Conservation (phyloP, 2,888 invertebrate species). For the Acrocera orbiculus region DNA sequence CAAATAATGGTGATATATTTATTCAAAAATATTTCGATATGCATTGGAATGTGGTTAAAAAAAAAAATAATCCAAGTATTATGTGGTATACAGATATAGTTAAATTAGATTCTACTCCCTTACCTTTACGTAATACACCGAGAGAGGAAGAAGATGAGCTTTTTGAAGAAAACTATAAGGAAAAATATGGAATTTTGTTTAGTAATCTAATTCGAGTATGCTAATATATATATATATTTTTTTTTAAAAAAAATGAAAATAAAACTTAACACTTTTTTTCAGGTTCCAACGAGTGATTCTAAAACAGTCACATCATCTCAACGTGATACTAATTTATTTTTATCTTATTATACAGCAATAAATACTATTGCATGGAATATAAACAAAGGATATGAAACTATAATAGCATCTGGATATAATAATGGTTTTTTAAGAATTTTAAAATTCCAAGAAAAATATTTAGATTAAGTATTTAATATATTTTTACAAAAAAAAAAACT, state of each 20-base stretch:
- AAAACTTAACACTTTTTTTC: no score
- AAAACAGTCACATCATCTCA: neutral
- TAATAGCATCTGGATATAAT: constrained; percentile 24
- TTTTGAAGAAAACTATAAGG: constrained; percentile 15
- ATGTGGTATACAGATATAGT: constrained; percentile 17
- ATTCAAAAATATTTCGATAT: neutral
- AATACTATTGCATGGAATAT: constrained; percentile 23
- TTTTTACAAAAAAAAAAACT: no score
- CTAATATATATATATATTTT: neutral
- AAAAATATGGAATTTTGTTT: constrained; percentile 23
- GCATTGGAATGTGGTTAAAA: constrained; percentile 5
- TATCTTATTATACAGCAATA: constrained; percentile 17
- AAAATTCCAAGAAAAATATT: no score
- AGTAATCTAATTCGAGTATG: constrained; percentile 14
- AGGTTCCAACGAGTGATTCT: no score
- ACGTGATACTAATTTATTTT: constrained; percentile 15
- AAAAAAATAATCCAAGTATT: constrained; percentile 9
- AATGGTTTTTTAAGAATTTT: constrained; percentile 25
- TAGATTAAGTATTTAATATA: no score
- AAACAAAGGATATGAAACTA: constrained; percentile 16
- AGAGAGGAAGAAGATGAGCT: constrained; percentile 3
- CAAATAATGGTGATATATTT: constrained; percentile 22
- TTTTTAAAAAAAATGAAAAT: neutral
- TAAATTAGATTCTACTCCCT: constrained; percentile 12
- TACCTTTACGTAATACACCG: neutral